phyloP scores from a whole-genome alignment of 2,797 vertebrate species.

The Falco biarmicus region DNA sequence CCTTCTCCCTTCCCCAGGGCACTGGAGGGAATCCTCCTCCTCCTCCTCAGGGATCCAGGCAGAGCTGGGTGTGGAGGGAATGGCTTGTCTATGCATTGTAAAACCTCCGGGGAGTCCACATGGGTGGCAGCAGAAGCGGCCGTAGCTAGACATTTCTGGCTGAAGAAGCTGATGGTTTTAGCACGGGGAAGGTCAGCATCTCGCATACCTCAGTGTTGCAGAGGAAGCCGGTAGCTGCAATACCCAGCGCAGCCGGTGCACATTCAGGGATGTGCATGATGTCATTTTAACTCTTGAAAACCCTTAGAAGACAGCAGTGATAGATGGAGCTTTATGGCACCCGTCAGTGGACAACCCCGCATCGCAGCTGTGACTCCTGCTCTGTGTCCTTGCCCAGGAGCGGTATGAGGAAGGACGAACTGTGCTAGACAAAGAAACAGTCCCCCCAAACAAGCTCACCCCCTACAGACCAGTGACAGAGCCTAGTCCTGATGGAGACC shows the following conservation, averaged over 20 bases:
- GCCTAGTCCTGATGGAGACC: not conserved
- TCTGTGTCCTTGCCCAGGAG: not conserved
- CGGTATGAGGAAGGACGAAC: accelerated
- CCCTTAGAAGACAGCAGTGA: not conserved
- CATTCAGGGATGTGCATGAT: not conserved
- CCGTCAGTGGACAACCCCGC: accelerated
- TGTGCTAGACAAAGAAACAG: not conserved
- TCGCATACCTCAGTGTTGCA: not conserved
- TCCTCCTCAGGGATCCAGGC: not conserved
- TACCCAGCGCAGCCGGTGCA: not conserved
- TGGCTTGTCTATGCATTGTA: accelerated
- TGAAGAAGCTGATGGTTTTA: not conserved
- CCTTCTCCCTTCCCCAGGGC: not conserved
- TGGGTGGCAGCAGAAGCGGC: not conserved
- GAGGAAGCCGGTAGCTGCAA: not conserved
- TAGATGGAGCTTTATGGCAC: not conserved
- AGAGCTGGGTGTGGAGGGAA: not conserved
- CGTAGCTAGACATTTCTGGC: not conserved
- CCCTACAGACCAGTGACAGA: not conserved
- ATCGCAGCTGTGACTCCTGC: not conserved
- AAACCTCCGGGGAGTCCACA: accelerated
- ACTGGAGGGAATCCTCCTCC: not conserved
- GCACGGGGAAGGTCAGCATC: not conserved
- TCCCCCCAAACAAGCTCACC: accelerated
- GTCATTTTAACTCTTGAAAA: conserved; percentile 10